A percentile compares a stretch with the other conserved stretches of the same genome.
phyloP scores from a whole-genome alignment of 2,888 invertebrate genomes.

The Adelphocoris suturalis region DNA sequence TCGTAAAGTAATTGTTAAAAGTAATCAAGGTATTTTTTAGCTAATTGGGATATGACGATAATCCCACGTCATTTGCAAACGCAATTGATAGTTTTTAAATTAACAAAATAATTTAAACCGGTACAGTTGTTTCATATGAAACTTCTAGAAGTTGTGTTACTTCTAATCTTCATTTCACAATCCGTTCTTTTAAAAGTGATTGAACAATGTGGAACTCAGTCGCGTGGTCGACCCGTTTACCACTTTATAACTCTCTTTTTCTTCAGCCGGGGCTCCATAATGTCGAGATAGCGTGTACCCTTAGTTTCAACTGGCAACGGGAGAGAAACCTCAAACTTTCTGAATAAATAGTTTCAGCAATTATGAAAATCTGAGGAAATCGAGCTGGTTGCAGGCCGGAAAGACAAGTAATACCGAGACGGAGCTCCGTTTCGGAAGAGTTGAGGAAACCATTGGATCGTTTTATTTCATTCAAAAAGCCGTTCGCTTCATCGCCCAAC shows the following conservation, averaged over 20 bases:
- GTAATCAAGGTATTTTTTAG: too few species aligned
- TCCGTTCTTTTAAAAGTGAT: conserved; percentile 9
- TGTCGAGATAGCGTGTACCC: conserved; percentile 9
- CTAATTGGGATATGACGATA: too few species aligned
- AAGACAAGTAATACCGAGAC: conserved; percentile 26
- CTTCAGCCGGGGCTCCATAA: conserved; percentile 2
- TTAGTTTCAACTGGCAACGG: not conserved
- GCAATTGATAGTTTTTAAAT: too few species aligned
- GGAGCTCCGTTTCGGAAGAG: not conserved
- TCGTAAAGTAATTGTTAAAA: too few species aligned
- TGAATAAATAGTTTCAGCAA: conserved; percentile 36
- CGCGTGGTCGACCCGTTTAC: conserved; percentile 36
- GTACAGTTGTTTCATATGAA: not conserved
- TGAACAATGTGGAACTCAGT: conserved; percentile 1
- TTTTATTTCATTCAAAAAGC: too few species aligned
- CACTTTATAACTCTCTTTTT: conserved; percentile 25
- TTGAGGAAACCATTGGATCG: not conserved
- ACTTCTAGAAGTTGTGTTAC: not conserved
- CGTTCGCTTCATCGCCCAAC: not conserved
- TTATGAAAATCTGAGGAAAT: conserved; percentile 34
- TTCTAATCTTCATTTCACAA: conserved; percentile 17
- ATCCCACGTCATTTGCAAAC: too few species aligned
- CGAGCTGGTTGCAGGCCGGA: conserved; percentile 16
- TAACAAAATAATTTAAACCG: not conserved
- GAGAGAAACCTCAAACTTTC: conserved; percentile 22